Conservation (phyloP, 2,113 vertebrate genomes). For the Xenotilapia leptura region DNA sequence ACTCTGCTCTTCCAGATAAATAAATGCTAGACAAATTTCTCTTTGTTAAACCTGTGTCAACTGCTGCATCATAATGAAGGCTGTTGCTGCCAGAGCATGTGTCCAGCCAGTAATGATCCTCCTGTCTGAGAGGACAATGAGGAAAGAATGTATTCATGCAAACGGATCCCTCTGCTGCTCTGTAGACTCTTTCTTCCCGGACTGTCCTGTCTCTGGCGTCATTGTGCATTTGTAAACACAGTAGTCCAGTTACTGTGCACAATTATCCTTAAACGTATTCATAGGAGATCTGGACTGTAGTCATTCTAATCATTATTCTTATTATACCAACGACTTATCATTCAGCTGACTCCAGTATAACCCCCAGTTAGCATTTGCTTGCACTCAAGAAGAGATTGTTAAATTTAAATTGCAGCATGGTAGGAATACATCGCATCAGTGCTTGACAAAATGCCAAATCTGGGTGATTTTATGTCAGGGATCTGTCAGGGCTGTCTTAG, state of each 20-base stretch:
- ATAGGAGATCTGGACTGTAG: constrained; percentile 29
- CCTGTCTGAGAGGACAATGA: constrained; percentile 54
- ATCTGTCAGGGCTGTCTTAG: neutral
- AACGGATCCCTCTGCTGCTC: constrained; percentile 25
- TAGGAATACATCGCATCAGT: neutral
- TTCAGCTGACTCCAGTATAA: neutral
- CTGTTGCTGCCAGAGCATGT: constrained; percentile 38
- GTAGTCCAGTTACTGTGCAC: constrained; percentile 9
- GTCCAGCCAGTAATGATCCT: constrained; percentile 62
- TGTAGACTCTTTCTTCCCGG: constrained; percentile 28
- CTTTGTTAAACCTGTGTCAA: constrained; percentile 63
- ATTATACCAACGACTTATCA: constrained; percentile 13
- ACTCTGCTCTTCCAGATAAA: constrained; percentile 61
- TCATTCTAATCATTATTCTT: constrained; percentile 32
- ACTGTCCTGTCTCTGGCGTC: constrained; percentile 33
- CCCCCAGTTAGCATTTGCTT: neutral
- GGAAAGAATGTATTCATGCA: constrained; percentile 48
- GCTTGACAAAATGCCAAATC: constrained; percentile 1
- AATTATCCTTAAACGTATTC: constrained; percentile 49
- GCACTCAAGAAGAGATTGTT: neutral
- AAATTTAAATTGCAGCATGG: neutral
- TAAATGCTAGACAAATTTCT: constrained; percentile 60
- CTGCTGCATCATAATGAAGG: constrained; percentile 58
- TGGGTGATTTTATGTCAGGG: neutral
- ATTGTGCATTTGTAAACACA: constrained; percentile 35